phyloP scores from a whole-genome alignment of 2,888 invertebrate genomes.

The Cephalotes varians region DNA sequence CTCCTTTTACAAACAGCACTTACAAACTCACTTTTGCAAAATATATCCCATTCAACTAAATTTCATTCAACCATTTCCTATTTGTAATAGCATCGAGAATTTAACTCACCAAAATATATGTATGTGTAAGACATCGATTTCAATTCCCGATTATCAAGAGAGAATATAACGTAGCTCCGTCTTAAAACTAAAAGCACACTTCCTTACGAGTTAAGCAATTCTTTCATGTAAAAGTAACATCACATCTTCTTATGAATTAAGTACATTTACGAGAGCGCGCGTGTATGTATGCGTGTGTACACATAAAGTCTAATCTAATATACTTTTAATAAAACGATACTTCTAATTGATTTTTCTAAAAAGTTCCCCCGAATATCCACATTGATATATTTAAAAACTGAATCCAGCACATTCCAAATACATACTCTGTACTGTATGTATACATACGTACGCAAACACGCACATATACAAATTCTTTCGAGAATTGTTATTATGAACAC shows the following conservation, averaged over 20 bases:
- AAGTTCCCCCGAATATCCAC: too few relatives aligned
- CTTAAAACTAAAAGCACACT: constrained; percentile 76
- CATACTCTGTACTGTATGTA: too few relatives aligned
- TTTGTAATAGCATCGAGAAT: not conserved
- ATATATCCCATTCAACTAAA: not conserved
- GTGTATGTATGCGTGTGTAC: too few relatives aligned
- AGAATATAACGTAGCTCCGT: constrained; percentile 65
- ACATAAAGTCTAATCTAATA: too few relatives aligned
- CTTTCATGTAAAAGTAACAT: constrained; percentile 72
- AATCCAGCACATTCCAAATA: too few relatives aligned
- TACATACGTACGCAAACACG: not conserved
- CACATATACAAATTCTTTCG: constrained; percentile 51
- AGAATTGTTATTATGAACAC: constrained; percentile 31
- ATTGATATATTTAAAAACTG: too few relatives aligned
- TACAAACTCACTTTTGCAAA: not conserved
- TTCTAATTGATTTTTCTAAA: too few relatives aligned
- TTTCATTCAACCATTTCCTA: not conserved
- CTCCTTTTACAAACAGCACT: not conserved
- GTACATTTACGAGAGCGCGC: constrained; percentile 55
- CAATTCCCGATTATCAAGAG: constrained; percentile 37
- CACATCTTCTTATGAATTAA: constrained; percentile 68
- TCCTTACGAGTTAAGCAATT: constrained; percentile 66
- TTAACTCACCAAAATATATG: constrained; percentile 6
- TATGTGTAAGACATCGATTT: constrained; percentile 7
- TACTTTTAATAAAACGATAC: too few relatives aligned